Evolutionary conservation across 2,888 invertebrate genomes (phyloP), one percentile per base, ranked within the genome.

Genomic region (Aphodius sticticus): DNA sequence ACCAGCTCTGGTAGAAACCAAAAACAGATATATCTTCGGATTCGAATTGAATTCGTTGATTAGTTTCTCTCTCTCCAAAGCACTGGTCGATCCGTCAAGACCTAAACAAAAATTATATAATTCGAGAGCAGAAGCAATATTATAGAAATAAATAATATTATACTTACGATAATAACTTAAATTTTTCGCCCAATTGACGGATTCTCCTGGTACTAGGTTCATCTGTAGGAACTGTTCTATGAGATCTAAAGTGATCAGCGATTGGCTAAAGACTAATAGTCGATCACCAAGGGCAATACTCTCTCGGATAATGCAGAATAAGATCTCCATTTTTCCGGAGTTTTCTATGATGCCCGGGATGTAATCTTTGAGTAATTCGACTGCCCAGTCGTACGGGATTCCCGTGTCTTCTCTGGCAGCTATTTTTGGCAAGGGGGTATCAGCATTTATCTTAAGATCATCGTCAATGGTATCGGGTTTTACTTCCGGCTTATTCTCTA

Each of bases 41-140:
- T 97, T 97, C 0, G 94, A 92, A 87, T 99, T 99, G 89, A 99
- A 99, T 87, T 97, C 96, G 88, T 98, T 97, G 81, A 99, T 99
- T 35, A 99, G 91, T 87, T 97, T 97, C 88, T 99, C 99, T 81
- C 99, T 91, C 87, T 99, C 99, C 81, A 96, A 91, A 0, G 97
- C 97, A 83, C 96, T 95, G 0, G 99, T 99, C 69, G 97, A 97
- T 35, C 99, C 99, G 89, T 99, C 99, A 84, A 99, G 91, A 80
- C 97, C 96, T 96, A 85, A 38, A 88, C 88, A 82, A 81, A 72
- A 78, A 75, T 5, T 35, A 77, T 16, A 1, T 76, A 38, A 71
- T 79, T 16, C 70, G 79, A 53, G 14, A 16, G 14, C 53, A 53
- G 53, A 53, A 53, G 53, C 53, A 53, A 53, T 6, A 6, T 53